A percentile compares a stretch with the other conserved stretches of the same genome.
Conservation (phyloP, 2,797 vertebrate genomes). For the Poecilia wingei region DNA sequence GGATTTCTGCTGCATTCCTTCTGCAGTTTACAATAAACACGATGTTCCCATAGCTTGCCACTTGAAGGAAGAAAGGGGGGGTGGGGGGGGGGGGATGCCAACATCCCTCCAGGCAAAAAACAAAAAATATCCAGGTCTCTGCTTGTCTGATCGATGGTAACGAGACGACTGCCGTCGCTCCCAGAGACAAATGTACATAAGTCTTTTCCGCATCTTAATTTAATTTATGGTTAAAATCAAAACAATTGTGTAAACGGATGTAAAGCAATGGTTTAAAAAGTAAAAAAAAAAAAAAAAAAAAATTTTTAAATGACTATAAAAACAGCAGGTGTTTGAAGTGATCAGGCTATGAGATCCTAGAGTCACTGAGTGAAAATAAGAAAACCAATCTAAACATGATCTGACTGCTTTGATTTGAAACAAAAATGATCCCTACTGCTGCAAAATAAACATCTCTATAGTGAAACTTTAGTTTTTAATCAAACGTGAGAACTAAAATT, state of each 20-base stretch:
- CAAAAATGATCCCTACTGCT: neutral
- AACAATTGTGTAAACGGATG: neutral
- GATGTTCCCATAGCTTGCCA: neutral
- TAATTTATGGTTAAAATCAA: neutral
- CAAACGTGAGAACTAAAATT: neutral
- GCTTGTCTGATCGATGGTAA: constrained; percentile 33
- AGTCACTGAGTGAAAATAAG: neutral
- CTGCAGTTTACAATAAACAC: neutral
- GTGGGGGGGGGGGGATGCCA: neutral
- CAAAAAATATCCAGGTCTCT: constrained; percentile 27
- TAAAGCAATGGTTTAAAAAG: neutral
- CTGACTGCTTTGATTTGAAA: neutral
- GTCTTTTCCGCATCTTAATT: neutral
- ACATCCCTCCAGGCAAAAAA: constrained; percentile 20
- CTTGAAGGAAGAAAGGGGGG: neutral
- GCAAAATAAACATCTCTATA: neutral
- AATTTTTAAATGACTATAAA: neutral
- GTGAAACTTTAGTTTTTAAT: neutral
- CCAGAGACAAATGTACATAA: neutral
- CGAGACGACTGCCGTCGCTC: neutral
- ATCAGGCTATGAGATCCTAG: neutral
- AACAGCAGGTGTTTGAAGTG: neutral
- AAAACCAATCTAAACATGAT: neutral
- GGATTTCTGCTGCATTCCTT: neutral
- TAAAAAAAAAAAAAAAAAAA: too few species aligned